Percentiles rank a stretch among this genome's conserved stretches.
phyloP scores from a whole-genome alignment of 2,888 invertebrate genomes.

The Clistopyga incitator region DNA sequence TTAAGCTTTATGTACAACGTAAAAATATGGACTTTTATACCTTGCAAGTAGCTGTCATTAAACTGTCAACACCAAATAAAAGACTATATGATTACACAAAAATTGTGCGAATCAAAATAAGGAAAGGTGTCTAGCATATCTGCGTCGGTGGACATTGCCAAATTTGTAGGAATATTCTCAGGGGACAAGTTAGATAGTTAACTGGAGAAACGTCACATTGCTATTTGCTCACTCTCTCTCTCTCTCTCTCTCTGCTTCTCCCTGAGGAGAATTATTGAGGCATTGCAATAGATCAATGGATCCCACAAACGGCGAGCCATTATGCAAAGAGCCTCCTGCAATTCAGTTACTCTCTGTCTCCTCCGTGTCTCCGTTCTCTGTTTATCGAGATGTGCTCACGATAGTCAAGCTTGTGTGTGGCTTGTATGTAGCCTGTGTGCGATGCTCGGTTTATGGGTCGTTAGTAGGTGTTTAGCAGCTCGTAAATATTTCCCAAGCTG shows the following conservation, averaged over 20 bases:
- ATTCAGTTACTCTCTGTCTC: slow-evolving; percentile 19
- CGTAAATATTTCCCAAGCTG: slow-evolving; percentile 65
- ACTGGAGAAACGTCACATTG: neutral
- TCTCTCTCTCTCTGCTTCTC: neutral
- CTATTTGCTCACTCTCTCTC: neutral
- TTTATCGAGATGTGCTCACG: slow-evolving; percentile 7
- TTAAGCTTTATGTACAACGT: too few relatives aligned
- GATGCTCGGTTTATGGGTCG: slow-evolving; percentile 57
- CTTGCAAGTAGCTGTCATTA: too few relatives aligned
- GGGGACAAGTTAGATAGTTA: neutral
- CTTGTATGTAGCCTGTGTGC: neutral
- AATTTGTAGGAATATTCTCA: slow-evolving; percentile 10
- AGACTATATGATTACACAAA: too few relatives aligned
- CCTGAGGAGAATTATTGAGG: slow-evolving; percentile 34
- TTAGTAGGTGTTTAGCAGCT: slow-evolving; percentile 67
- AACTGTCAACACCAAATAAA: too few relatives aligned
- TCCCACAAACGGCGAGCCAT: slow-evolving; percentile 13
- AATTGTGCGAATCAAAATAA: too few relatives aligned
- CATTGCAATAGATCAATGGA: slow-evolving; percentile 34
- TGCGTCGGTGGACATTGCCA: neutral
- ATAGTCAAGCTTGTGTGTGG: neutral
- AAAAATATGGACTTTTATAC: too few relatives aligned
- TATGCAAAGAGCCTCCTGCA: slow-evolving; percentile 30
- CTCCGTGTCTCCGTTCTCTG: neutral
- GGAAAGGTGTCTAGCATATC: neutral